Conservation (phyloP, 2,797 vertebrate species). For the Siniperca scherzeri region DNA sequence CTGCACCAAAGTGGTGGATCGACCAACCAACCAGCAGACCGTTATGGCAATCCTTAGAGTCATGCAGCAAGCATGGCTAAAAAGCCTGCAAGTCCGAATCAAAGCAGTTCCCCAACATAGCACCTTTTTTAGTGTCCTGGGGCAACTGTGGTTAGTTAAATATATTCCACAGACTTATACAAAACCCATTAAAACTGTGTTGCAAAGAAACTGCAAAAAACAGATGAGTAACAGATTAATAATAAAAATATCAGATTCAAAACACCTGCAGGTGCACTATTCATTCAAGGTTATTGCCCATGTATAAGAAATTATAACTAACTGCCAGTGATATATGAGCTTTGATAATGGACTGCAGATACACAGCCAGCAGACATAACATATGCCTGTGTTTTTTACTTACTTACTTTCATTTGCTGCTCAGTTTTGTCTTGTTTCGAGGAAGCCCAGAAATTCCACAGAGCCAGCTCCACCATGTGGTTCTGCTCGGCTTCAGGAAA, state of each 20-base stretch:
- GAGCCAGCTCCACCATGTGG: constrained; percentile 63
- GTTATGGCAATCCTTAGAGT: background rate
- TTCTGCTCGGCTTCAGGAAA: constrained; percentile 70
- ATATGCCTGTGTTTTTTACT: constrained; percentile 14
- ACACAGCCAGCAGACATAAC: constrained; percentile 14
- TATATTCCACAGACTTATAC: background rate
- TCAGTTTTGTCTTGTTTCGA: constrained; percentile 61
- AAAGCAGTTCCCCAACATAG: background rate
- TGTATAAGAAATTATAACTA: background rate
- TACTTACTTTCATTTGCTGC: constrained; percentile 58
- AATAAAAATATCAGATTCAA: background rate
- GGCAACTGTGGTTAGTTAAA: background rate
- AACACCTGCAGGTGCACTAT: background rate
- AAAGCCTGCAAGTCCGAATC: background rate
- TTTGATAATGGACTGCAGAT: constrained; percentile 20
- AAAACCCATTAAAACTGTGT: background rate
- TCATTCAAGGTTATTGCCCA: background rate
- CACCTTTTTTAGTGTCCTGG: background rate
- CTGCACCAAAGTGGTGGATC: too few species aligned
- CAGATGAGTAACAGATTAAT: background rate
- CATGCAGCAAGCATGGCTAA: background rate
- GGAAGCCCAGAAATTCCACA: constrained; percentile 68
- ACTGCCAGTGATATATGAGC: background rate
- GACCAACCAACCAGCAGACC: too few species aligned
- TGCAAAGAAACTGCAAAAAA: constrained; percentile 1